Evolutionary conservation across 1,140 invertebrate genomes (phyloP).

Genomic region (Bombus haemorrhoidalis): DNA sequence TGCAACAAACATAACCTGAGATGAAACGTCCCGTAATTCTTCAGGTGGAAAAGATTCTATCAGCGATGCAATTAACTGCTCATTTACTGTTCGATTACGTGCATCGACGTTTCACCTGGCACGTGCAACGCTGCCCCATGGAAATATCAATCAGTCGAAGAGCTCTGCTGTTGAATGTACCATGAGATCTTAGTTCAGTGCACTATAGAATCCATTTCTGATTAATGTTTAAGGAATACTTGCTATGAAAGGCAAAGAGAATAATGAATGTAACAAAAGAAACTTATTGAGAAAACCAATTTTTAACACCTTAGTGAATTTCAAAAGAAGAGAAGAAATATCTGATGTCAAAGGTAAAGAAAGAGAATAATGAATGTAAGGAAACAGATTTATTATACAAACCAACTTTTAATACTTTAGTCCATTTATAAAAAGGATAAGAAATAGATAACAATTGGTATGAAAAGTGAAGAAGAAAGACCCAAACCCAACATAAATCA

Average conservation of each 20-base stretch:
- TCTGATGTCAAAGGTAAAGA: neutral
- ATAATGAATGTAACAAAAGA: neutral
- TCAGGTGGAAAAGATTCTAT: neutral
- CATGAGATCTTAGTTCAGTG: neutral
- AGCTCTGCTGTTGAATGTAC: neutral
- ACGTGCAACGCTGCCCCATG: neutral
- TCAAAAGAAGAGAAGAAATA: neutral
- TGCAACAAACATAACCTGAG: neutral
- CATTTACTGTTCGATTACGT: constrained; percentile 13
- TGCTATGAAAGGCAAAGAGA: neutral
- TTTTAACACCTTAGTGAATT: neutral
- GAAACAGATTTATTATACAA: neutral
- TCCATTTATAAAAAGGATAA: neutral
- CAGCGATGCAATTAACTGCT: neutral
- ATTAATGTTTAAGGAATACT: neutral
- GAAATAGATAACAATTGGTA: neutral
- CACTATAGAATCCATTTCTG: neutral
- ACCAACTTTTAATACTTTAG: no score
- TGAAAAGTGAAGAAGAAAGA: neutral
- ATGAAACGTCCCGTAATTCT: neutral
- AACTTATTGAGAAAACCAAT: neutral
- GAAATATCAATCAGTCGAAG: constrained; percentile 10
- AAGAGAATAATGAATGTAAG: neutral
- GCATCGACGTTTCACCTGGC: neutral
- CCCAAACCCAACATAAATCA: no score